Evolutionary conservation across 1,140 invertebrate genomes (phyloP), one percentile per base, ranked within the genome.

Genomic region (Aporrectodea caliginosa): DNA sequence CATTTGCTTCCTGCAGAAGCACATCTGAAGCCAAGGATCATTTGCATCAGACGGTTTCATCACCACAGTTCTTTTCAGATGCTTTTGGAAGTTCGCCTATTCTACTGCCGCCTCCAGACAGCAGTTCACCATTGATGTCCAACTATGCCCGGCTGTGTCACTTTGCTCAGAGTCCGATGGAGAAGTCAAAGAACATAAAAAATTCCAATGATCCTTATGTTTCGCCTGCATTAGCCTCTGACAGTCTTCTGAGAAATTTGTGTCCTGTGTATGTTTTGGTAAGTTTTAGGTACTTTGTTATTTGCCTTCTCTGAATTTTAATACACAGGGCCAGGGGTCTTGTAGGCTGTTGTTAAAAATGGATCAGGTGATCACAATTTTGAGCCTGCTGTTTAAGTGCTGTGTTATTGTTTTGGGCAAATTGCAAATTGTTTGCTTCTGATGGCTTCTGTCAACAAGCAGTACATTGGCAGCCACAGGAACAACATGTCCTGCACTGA

Each of bases 241-340:
- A 96, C 86, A 90, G 93, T 6, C 85, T 93, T 80, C 88, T 98
- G 27, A 90, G 89, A 74, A 90, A 91, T 84, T 91, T 98, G 83
- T 95, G 95, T 79, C 92, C 92, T 16, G 90, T 93, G 2, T 93
- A 92, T 87, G 91, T 97, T 87, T 86, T 97, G 89, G 95, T 96
- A 89, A 91, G 90, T 89, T n/a, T n/a, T n/a, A n/a, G n/a, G n/a
- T n/a, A n/a, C n/a, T n/a, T n/a, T n/a, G n/a, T n/a, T n/a, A n/a
- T n/a, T n/a, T n/a, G n/a, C n/a, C n/a, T n/a, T n/a, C n/a, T n/a
- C n/a, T n/a, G n/a, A n/a, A n/a, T n/a, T n/a, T n/a, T n/a, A n/a
- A n/a, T n/a, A n/a, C n/a, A n/a, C n/a, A n/a, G n/a, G n/a, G n/a
- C n/a, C n/a, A n/a, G n/a, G n/a, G n/a, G n/a, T n/a, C n/a, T n/a